These are phyloP conservation scores for Cyclina sinensis DNA, from an alignment of 1,140 invertebrate genomes.

Conservation along the genomic window DNA sequence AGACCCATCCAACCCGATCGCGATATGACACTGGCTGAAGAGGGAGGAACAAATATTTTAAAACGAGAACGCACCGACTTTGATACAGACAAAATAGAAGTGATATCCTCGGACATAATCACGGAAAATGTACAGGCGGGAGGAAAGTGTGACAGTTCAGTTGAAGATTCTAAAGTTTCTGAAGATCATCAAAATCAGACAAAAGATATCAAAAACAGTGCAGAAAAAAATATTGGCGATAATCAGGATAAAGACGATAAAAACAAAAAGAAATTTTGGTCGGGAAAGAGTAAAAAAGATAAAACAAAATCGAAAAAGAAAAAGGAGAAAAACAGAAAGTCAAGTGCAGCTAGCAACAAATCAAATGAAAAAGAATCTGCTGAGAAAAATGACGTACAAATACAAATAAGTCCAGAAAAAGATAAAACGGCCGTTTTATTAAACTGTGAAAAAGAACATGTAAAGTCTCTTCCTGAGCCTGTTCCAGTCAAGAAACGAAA, in stretches of 20 bases:
- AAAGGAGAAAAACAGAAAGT: slow-evolving; percentile 20
- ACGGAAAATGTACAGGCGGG: not conserved
- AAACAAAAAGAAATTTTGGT: not conserved
- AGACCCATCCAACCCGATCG: slow-evolving; percentile 5
- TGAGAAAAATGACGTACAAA: not conserved
- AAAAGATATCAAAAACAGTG: not conserved
- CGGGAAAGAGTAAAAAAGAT: slow-evolving; percentile 40
- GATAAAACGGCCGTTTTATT: not conserved
- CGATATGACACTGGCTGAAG: not conserved
- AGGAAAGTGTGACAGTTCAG: not conserved
- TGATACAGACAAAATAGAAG: not conserved
- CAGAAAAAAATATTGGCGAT: not conserved
- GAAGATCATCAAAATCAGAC: not conserved
- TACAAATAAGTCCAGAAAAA: not conserved
- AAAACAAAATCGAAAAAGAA: slow-evolving; percentile 34
- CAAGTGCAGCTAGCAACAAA: not conserved
- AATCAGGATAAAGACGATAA: not conserved
- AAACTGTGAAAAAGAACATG: not conserved
- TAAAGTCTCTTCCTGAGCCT: not conserved
- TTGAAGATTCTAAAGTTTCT: not conserved
- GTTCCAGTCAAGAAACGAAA: slow-evolving; percentile 9
- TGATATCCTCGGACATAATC: not conserved
- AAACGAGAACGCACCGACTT: not conserved
- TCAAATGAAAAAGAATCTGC: slow-evolving; percentile 21
- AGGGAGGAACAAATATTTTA: not conserved